phyloP scores from a whole-genome alignment of 2,797 vertebrate genomes.

The Sarcophilus harrisii region DNA sequence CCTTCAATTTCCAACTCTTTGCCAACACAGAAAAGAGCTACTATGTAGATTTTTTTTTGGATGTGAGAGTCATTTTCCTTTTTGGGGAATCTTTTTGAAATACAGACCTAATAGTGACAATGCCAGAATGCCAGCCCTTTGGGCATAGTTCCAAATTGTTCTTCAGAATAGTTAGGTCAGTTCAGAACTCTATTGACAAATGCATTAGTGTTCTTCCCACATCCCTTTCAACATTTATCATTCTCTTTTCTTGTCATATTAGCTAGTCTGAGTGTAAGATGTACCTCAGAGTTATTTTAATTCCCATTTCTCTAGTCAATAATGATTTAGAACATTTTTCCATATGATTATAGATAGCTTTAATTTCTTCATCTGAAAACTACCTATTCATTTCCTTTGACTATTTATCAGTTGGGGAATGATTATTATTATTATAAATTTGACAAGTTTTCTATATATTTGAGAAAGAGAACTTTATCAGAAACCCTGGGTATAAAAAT shows the following conservation, averaged over 20 bases:
- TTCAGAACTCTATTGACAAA: background rate
- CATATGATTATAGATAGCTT: background rate
- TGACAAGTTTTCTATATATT: background rate
- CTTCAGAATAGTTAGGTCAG: background rate
- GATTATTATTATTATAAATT: background rate
- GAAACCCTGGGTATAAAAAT: background rate
- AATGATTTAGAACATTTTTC: background rate
- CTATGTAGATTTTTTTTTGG: background rate
- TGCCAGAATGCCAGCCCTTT: background rate
- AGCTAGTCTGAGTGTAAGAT: background rate
- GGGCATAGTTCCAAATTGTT: background rate
- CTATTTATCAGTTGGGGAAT: background rate
- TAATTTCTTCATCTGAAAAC: background rate
- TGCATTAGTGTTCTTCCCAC: background rate
- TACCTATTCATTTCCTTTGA: background rate
- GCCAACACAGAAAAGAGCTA: background rate
- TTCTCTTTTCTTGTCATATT: background rate
- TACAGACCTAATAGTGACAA: background rate
- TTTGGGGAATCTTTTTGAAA: background rate
- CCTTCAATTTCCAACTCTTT: background rate
- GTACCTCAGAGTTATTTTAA: background rate
- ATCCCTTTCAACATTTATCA: background rate
- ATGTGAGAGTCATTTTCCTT: background rate
- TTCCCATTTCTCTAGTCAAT: background rate
- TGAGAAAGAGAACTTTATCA: background rate